Evolutionary conservation across 1,140 invertebrate species (phyloP).

Genomic region (Drosophila erecta): DNA sequence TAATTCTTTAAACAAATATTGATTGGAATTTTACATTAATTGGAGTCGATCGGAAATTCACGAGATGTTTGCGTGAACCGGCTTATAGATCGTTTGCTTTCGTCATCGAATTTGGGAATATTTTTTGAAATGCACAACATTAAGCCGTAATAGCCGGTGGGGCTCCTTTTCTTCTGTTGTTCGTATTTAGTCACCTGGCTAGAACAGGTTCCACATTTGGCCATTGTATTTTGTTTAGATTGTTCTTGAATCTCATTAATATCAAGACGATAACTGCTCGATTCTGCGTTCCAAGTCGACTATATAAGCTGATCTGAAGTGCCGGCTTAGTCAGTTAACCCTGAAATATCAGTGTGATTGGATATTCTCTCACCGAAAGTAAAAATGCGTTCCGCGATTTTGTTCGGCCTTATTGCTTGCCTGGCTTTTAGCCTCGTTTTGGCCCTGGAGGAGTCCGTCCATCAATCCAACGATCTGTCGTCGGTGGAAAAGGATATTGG

Average conservation of each 20-base stretch:
- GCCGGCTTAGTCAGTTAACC: conserved; percentile 48
- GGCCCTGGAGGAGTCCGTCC: conserved; percentile 1
- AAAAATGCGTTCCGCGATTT: conserved; percentile 55
- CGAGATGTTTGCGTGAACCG: conserved; percentile 26
- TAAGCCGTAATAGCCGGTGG: conserved; percentile 23
- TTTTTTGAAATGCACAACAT: conserved; percentile 21
- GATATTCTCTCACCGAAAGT: conserved; percentile 19
- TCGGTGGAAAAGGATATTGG: conserved; percentile 37
- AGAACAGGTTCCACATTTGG: conserved; percentile 35
- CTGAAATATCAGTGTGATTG: conserved; percentile 28
- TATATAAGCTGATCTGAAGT: conserved; percentile 44
- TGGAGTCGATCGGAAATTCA: conserved; percentile 6
- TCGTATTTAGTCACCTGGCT: conserved; percentile 35
- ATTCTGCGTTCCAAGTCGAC: background rate
- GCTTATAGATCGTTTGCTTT: conserved; percentile 34
- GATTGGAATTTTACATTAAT: conserved; percentile 38
- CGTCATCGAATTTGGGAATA: conserved; percentile 29
- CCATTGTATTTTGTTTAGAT: conserved; percentile 49
- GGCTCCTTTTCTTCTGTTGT: background rate
- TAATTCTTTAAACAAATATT: conserved; percentile 19
- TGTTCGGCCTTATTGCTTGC: conserved; percentile 43
- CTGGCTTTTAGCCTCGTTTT: conserved; percentile 26
- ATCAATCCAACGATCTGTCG: conserved; percentile 32
- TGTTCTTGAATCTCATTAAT: conserved; percentile 78
- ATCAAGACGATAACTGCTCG: conserved; percentile 55